Base-by-base conservation (phyloP, 2,113 vertebrate species). In the Butastur rufipennis region DNA sequence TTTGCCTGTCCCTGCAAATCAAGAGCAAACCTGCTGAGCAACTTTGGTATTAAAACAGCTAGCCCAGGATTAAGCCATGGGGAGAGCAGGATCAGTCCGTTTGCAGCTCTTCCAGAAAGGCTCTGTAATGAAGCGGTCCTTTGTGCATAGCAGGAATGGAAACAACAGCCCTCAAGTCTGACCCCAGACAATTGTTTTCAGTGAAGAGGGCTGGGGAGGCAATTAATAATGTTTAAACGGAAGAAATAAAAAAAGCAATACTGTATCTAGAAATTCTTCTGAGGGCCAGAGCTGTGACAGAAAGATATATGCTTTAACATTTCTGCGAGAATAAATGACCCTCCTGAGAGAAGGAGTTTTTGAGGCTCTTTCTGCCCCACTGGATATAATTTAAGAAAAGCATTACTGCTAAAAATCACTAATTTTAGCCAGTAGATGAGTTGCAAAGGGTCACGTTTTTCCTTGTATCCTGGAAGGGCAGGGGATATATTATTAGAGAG, bases 201-300 rank as follows among this genome's bases (percentile, higher is more conserved):
- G 88, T 27, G 2, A 65, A 87, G 50, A 95, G 94, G 78, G 70
- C 93, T 87, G 56, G 53, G 95, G 84, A 97, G 95, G 96, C 96
- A 97, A 95, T 96, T 97, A 97, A 96, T 95, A 97, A 94, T 80
- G 91, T 93, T 97, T 97, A 96, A 97, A 95, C 3, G 72, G 95
- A 95, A 89, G 91, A 80, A 97, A 96, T 65, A 71, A 91, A 83
- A 90, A 88, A 81, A 87, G 89, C 86, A 73, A 65, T 90, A 40
- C 81, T 93, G 84, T 94, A 96, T 93, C 95, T 94, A 91, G 93
- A 95, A 96, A 97, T 85, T 94, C 96, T 94, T 97, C 81, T 53
- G 93, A 95, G 95, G 55, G 89, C 80, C 87, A 93, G 78, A 90
- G 93, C 78, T 16, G 40, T 95, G 97, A 91, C 95, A 97, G 95